These are phyloP conservation scores for Glossophaga mutica DNA, from an alignment of 2,797 vertebrate species.

Conservation along the genomic window DNA sequence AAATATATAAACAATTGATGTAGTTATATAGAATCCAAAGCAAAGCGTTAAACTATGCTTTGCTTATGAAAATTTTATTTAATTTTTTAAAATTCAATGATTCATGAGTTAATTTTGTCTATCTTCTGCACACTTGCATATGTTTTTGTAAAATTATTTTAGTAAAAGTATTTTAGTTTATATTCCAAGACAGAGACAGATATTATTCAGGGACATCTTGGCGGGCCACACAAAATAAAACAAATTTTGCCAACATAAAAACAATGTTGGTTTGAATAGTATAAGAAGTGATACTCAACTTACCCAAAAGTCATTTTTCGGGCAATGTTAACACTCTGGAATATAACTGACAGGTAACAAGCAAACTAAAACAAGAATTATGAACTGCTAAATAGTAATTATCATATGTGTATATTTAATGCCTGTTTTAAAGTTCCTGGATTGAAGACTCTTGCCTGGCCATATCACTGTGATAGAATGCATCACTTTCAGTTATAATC, in stretches of 20 bases:
- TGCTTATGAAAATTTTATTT: neutral
- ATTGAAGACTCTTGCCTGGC: neutral
- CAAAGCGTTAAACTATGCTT: neutral
- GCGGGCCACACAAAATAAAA: neutral
- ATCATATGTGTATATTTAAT: neutral
- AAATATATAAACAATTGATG: neutral
- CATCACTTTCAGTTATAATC: neutral
- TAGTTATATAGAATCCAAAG: neutral
- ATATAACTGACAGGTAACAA: neutral
- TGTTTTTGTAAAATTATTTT: neutral
- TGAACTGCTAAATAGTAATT: neutral
- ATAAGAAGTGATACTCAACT: neutral
- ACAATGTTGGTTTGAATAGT: neutral
- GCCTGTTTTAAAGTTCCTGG: neutral
- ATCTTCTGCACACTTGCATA: neutral
- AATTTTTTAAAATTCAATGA: neutral
- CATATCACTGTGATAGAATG: neutral
- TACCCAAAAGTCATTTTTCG: neutral
- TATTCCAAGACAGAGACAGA: neutral
- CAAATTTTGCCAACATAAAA: neutral
- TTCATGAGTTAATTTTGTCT: neutral
- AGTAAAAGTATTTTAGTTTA: neutral
- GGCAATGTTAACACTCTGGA: neutral
- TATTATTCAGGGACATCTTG: neutral
- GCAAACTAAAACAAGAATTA: neutral